Evolutionary conservation across 2,888 invertebrate species (phyloP).

Genomic region (Agonopterix alstromeriana): DNA sequence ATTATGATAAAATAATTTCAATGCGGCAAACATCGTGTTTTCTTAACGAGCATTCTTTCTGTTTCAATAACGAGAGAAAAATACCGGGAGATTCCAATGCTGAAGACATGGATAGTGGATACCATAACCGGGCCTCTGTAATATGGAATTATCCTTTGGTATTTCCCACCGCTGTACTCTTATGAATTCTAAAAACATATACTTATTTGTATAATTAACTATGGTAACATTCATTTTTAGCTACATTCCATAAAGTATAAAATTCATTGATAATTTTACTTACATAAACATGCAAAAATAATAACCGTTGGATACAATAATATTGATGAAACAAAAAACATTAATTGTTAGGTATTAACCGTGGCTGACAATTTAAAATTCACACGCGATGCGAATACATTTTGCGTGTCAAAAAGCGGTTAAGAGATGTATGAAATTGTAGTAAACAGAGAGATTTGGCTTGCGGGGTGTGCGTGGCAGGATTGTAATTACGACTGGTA

Average conservation of each 20-base stretch:
- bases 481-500: constrained; percentile 54
- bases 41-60: constrained; percentile 61
- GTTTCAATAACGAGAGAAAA: constrained; percentile 11
- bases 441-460: constrained; percentile 55
- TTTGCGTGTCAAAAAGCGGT: constrained; percentile 67
- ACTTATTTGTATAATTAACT: too few relatives aligned
- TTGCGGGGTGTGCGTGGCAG: constrained; percentile 43
- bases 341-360: constrained; percentile 42
- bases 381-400: constrained; percentile 58
- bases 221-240: not conserved
- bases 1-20: constrained; percentile 73
- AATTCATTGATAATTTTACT: not conserved
- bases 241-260: not conserved
- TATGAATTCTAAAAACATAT: not conserved
- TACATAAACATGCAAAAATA: constrained; percentile 30
- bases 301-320: constrained; percentile 25
- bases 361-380: constrained; percentile 51
- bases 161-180: not conserved
- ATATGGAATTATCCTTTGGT: too few relatives aligned
- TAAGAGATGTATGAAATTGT: constrained; percentile 52
- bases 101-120: not conserved
- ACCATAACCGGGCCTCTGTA: not conserved
- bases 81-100: constrained; percentile 4
- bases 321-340: constrained; percentile 15
- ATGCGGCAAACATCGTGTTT: constrained; percentile 65